Base-by-base conservation (phyloP, 2,888 invertebrate genomes). In the Ganaspis brasiliensis region DNA sequence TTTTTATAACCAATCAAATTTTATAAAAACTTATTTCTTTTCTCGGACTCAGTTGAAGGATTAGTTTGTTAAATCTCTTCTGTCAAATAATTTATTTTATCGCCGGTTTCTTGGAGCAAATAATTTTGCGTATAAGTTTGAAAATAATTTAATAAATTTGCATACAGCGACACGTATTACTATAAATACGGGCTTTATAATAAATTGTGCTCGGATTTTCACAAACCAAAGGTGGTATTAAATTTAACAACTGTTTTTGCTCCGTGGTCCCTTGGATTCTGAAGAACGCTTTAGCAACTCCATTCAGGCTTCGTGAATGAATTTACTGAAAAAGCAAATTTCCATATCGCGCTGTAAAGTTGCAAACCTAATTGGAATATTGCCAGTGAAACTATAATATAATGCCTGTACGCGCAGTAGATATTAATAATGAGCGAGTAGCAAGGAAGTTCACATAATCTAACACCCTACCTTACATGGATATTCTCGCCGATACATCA, bases 251-350 rank as follows among this genome's bases (percentile, higher is more conserved):
- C 24, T 67, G 67, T 67, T 67, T 45, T 67, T 67, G 24, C 24
- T 24, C 6, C 24, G 45, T 45, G 67, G 24, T 45, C 21, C 40
- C 67, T 24, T 24, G 67, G 40, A 67, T 67, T 45, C n/a, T 24
- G 16, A 45, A 24, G 67, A 24, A 67, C 45, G 40, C 67, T 45
- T 67, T 45, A 45, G 67, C 45, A 45, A 45, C 67, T 67, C 45
- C 67, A 67, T 67, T 67, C 67, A 67, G n/a, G 67, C 67, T 24
- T n/a, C 45, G 67, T 67, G 67, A 67, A 67, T 67, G 67, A 67
- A 67, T 67, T 67, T 45, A 67, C 67, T 45, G 45, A 67, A 67
- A 67, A 67, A 67, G 67, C 40, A 67, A 67, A 67, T 67, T 67
- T 67, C 67, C 67, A 67, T 67, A 45, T 67, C 67, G 67, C 24